Base-by-base conservation (phyloP, 23 tunicate genomes). In the Styela plicata region DNA sequence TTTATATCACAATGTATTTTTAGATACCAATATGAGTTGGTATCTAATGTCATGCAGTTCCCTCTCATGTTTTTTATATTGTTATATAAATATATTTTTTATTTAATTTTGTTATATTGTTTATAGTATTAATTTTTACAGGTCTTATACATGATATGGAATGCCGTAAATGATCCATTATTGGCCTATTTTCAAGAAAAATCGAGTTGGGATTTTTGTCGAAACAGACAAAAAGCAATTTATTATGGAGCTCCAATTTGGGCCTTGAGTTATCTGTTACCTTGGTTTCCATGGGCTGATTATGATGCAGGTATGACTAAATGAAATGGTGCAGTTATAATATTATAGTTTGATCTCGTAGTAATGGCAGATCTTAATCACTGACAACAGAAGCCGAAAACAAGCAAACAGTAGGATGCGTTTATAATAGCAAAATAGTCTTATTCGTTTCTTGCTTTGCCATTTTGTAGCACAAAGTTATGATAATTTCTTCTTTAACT, bases 141-240 rank as follows among this genome's bases (percentile, higher is more conserved):
- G 97, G 80, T 92, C 20, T 84, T 84, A 24, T 92, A 92, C 35
- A 83, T 92, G 97, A 79, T 92, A 29, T 92, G 97, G 97, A 92
- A 92, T 76, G 91, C 97, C 0, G 80, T 92, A 53, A 92, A 92
- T 63, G 97, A 92, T 80, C 97, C 97, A 16, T 63, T 92, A 74
- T 92, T 92, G 74, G 97, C 89, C 13, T 92, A 92, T 69, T 74
- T 92, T 1, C 97, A 92, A 87, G 97, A 92, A 67, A 84, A 92
- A 36, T 92, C 97, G 2, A 84, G 73, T 10, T 92, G 91, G 97
- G 77, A 84, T 3, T 53, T 87, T 27, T 92, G 79, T 65, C 74
- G 92, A 28, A 87, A 91, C 64, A 83, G 97, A 13, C 86, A 84
- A 69, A 83, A 74, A 74, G 89, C 97, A 29, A 88, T 92, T 31